These are phyloP conservation scores for Scaptodrosophila latifasciaeformis DNA, from an alignment of 2,888 invertebrate species.

Conservation along the genomic window DNA sequence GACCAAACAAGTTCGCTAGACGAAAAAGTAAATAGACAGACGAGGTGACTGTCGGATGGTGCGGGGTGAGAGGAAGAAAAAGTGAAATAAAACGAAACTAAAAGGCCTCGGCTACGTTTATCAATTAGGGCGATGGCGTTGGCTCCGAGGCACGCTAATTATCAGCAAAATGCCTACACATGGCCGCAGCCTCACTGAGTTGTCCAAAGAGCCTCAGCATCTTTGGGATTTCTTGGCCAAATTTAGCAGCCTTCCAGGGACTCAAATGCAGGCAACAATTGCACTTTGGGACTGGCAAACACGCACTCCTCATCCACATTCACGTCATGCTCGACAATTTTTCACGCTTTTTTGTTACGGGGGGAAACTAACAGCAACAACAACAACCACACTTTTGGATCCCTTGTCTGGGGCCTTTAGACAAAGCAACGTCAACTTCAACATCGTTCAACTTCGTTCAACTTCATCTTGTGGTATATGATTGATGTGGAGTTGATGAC, in stretches of 20 bases:
- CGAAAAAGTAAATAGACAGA: background rate
- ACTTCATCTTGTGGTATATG: constrained; percentile 51
- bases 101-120: constrained; percentile 45
- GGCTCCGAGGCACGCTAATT: constrained; percentile 44
- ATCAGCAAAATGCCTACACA: constrained; percentile 64
- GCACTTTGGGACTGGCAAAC: background rate
- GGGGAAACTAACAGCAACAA: background rate
- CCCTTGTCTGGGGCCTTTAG: constrained; percentile 13
- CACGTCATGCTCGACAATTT: constrained; percentile 66
- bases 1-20: constrained; percentile 3
- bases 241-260: constrained; percentile 53
- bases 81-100: background rate
- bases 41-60: background rate
- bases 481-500: constrained; percentile 71
- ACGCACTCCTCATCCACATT: constrained; percentile 21
- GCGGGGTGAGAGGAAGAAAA: background rate
- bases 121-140: constrained; percentile 50
- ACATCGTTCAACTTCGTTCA: constrained; percentile 12
- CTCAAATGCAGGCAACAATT: background rate
- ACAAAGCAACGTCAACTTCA: constrained; percentile 38
- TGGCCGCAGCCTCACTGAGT: constrained; percentile 21
- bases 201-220: constrained; percentile 2
- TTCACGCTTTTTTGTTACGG: constrained; percentile 67
- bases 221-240: constrained; percentile 36
- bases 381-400: background rate